Evolutionary conservation across 2,797 vertebrate genomes (phyloP), one percentile per base, ranked within the genome.

Genomic region (Hyperoplus lanceolatus): DNA sequence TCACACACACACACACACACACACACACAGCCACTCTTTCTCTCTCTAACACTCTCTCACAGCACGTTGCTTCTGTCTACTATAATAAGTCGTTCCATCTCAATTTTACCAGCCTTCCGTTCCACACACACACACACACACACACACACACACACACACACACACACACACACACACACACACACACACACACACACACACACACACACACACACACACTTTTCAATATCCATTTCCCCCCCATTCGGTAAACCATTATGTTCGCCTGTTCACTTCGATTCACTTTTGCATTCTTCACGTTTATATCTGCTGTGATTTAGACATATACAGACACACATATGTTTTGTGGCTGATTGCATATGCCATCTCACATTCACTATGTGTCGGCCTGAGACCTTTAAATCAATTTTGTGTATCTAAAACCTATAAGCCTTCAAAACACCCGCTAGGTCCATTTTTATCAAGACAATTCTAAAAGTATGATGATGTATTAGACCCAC

Each of bases 1-100:
- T n/a, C n/a, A n/a, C n/a, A n/a, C n/a, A n/a, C n/a, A n/a, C n/a
- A n/a, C n/a, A n/a, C n/a, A n/a, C n/a, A n/a, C n/a, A n/a, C n/a
- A 21, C 38, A 8, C 68, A 29, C 12, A 0, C 1, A 18, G 8
- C 16, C n/a, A 3, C 62, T 2, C 12, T 74, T 36, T 62, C n/a
- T 29, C 41, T 54, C 36, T 69, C 64, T 29, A 29, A 2, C 29
- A 29, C 29, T 12, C 39, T 43, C 58, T 76, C 56, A 5, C 68
- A 0, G 6, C 56, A 12, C 59, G 85, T 55, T 78, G 69, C 70
- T 59, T 70, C 77, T 75, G 54, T 77, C 50, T n/a, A 4, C 51
- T 41, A 8, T 74, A 83, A 87, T 76, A 90, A 73, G 67, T 11
- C 3, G 18, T 70, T 80, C 66, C 62, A 70, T 82, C 81, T 82